These are phyloP conservation scores for Chromobotia macracanthus DNA, from an alignment of 2,797 vertebrate species.

Conservation along the genomic window DNA sequence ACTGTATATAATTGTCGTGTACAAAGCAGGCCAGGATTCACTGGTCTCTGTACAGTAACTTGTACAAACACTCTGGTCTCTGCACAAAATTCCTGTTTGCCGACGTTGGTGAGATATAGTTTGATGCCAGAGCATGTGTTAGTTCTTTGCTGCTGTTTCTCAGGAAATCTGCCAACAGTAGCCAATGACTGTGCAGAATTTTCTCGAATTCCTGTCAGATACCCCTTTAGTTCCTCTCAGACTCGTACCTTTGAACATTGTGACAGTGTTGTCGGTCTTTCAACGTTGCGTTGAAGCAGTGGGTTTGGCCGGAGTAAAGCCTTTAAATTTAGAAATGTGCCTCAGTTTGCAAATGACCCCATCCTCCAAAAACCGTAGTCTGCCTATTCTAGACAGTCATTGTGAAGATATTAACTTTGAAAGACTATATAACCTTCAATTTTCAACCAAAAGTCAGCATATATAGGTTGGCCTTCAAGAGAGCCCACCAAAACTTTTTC, in stretches of 20 bases:
- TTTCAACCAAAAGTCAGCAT: background rate
- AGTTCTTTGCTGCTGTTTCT: conserved; percentile 62
- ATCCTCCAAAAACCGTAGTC: background rate
- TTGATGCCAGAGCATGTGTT: conserved; percentile 55
- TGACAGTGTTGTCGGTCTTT: background rate
- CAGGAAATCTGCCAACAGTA: conserved; percentile 68
- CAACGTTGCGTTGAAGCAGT: background rate
- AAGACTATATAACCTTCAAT: background rate
- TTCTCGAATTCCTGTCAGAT: background rate
- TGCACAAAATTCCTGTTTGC: conserved; percentile 44
- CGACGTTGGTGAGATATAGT: conserved; percentile 30
- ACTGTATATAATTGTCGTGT: conserved; percentile 65
- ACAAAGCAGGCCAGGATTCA: conserved; percentile 50
- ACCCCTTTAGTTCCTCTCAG: conserved; percentile 8
- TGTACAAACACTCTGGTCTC: conserved; percentile 33
- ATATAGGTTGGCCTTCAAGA: conserved; percentile 42
- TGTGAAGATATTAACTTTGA: background rate
- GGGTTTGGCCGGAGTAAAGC: background rate
- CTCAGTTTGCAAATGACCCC: background rate
- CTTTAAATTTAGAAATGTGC: conserved; percentile 11
- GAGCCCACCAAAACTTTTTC: conserved; percentile 50
- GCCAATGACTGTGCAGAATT: conserved; percentile 46
- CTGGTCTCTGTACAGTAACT: conserved; percentile 44
- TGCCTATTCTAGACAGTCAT: background rate
- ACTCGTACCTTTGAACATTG: conserved; percentile 8